Evolutionary conservation across 2,888 invertebrate genomes (phyloP).

Genomic region (Pristionchus exspectatus): DNA sequence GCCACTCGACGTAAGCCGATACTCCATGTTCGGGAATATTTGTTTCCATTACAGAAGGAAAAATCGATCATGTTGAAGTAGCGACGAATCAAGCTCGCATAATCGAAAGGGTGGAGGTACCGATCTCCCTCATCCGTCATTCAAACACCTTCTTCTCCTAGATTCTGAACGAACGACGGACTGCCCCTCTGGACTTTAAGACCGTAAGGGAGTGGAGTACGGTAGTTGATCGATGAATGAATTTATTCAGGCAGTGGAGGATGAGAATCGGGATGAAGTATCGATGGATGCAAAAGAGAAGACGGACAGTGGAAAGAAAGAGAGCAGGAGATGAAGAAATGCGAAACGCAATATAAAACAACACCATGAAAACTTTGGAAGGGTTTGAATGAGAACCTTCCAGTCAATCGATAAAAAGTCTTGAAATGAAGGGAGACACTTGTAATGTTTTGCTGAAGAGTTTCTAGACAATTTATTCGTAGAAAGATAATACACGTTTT

Average conservation of each 20-base stretch:
- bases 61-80: not conserved
- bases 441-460: no score
- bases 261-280: not conserved
- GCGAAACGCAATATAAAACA: not conserved
- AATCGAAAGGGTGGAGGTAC: not conserved
- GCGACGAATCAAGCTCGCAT: not conserved
- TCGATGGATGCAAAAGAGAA: not conserved
- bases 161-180: not conserved
- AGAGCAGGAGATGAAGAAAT: not conserved
- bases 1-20: not conserved
- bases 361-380: not conserved
- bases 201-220: not conserved
- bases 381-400: slow-evolving; percentile 5
- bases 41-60: not conserved
- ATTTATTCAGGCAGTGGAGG: not conserved
- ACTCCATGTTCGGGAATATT: not conserved
- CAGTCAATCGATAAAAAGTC: slow-evolving; percentile 13
- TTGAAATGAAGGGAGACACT: not conserved
- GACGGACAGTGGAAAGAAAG: not conserved
- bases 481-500: no score
- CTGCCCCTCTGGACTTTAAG: not conserved
- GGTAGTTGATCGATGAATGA: not conserved
- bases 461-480: no score
- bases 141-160: not conserved
- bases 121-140: not conserved